Evolutionary conservation across 2,888 invertebrate species (phyloP).

Genomic region (Deilephila porcellus): DNA sequence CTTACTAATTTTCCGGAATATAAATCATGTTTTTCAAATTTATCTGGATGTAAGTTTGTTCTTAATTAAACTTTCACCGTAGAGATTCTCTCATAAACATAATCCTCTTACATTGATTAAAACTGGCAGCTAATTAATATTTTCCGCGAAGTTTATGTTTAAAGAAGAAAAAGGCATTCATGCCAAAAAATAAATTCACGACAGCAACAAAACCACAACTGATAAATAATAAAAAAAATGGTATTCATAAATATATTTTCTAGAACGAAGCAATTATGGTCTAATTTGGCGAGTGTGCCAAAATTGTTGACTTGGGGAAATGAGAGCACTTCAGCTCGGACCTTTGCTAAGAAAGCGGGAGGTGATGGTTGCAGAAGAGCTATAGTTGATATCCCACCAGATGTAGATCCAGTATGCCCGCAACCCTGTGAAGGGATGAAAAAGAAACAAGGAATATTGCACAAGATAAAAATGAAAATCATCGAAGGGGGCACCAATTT

Average conservation of each 20-base stretch:
- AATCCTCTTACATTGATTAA: constrained; percentile 31
- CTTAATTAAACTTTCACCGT: background rate
- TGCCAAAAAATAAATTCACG: constrained; percentile 38
- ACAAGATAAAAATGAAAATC: constrained; percentile 69
- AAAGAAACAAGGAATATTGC: constrained; percentile 66
- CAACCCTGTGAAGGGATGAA: constrained; percentile 56
- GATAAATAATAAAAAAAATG: constrained; percentile 41
- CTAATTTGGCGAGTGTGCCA: constrained; percentile 41
- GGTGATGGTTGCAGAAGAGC: constrained; percentile 65
- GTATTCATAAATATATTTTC: constrained; percentile 40
- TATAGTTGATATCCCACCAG: constrained; percentile 61
- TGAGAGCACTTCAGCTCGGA: constrained; percentile 43
- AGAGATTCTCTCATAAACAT: background rate
- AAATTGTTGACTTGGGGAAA: constrained; percentile 37
- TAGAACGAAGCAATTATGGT: constrained; percentile 50
- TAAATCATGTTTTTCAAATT: too few relatives aligned
- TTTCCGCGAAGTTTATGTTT: constrained; percentile 21
- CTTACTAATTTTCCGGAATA: too few relatives aligned
- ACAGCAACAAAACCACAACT: constrained; percentile 51
- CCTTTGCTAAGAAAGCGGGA: constrained; percentile 55
- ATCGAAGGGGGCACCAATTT: constrained; percentile 78
- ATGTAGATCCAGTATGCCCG: constrained; percentile 60
- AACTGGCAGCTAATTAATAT: constrained; percentile 37
- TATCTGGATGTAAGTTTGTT: background rate
- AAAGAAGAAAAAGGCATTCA: constrained; percentile 24